Evolutionary conservation across 2,113 vertebrate genomes (phyloP), one percentile per base, ranked within the genome.

Genomic region (Carollia perspicillata): DNA sequence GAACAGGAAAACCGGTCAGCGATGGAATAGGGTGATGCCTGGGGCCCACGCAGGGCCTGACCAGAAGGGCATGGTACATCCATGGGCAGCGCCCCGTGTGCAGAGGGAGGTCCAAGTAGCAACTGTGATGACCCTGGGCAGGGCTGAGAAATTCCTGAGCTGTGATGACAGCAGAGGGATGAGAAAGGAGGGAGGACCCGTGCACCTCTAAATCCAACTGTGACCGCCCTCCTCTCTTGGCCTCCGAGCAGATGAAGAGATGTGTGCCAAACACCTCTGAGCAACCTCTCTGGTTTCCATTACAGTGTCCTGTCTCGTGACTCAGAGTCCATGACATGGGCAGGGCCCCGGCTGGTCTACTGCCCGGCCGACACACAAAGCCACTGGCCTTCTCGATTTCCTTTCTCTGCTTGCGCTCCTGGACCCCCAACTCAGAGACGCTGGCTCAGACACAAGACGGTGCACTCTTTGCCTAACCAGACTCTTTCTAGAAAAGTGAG

Each of bases 311-410:
- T 4, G 51, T 68, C 55, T 33, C 14, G 0, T 77, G 84, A 87
- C 58, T 42, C 40, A 44, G 42, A 17, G 35, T 55, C 69, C 47
- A 44, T 0, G 2, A 28, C 23, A n/a, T 0, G 0, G 18, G 42
- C 91, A 51, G n/a, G 28, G 63, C 69, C 42, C 37, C 4, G 12
- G 47, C 17, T 23, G 53, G 88, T 37, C 51, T 55, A 37, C 33
- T 63, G 83, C 53, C 30, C 13, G 2, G 11, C 30, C 2, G 2
- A 26, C 35, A 51, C 28, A 44, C 0, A 26, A 20, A 17, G 60
- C 44, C 4, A 1, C 51, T 2, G 71, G 58, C 40, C 63, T 69
- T 40, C 53, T 23, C 0, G 0, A 8, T n/a, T 66, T 66, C 66
- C 30, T 12, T 30, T 74, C n/a, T 66, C 47, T 17, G 18, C 53